Base-by-base conservation (phyloP, 1,140 invertebrate species). In the Zelostemma sp. region DNA sequence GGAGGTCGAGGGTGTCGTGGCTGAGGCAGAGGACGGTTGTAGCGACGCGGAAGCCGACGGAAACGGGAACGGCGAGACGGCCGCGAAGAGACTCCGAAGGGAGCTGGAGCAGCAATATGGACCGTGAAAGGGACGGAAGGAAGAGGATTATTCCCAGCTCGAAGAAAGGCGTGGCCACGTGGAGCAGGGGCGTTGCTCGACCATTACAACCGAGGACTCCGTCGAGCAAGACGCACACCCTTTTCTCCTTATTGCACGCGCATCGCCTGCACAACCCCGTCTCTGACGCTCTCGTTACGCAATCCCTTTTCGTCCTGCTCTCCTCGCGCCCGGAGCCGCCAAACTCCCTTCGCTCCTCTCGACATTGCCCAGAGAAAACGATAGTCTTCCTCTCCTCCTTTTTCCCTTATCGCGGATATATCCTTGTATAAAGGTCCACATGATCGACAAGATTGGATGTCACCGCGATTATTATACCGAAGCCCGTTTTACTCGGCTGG, bases 1-100 rank as follows among this genome's bases (percentile, higher is more conserved):
- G 84, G 95, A 97, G 73, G 91, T 95, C 14, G 93, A 95, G 73
- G 93, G 93, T 47, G 90, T 84, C 46, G 86, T 85, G 68, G 90
- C 87, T 47, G 89, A 90, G 45, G 85, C 86, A 21, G 90, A 92
- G 66, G 89, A 90, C 56, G 90, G 90, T 43, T 91, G 90, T 80
- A 91, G 90, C 76, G 90, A 91, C 77, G 85, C 89, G 31, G 88
- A 89, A 51, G 86, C 89, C 53, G 79, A 74, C 57, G 68, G 62
- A 38, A 73, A 69, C 56, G 63, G 58, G 1, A 74, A 56, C 50
- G 64, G 68, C 53, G 84, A 86, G 19, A 87, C 82, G 25, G 87
- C 86, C 38, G 88, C 86, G 58, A 88, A 88, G 66, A 82, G 86
- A 67, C 81, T 87, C 67, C 85, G 85, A 62, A 84, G 86, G 70